A percentile compares a stretch with the other conserved stretches of the same genome.
Conservation (phyloP, 2,113 vertebrate species). For the Elephas maximus region DNA sequence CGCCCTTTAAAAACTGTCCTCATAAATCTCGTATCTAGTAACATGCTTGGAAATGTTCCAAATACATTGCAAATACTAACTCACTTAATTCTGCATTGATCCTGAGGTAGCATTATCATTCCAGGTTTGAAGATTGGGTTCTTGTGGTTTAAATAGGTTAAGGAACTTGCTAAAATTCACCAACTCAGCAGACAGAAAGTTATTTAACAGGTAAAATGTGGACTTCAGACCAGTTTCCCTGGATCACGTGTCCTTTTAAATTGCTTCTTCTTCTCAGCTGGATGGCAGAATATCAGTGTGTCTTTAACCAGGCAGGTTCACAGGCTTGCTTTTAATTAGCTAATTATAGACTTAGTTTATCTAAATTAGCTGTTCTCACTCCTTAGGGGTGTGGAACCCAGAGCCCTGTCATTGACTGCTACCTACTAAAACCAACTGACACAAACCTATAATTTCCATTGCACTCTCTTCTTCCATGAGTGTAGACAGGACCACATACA, state of each 20-base stretch:
- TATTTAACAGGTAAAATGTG: neutral
- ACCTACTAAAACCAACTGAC: neutral
- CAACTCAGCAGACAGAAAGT: neutral
- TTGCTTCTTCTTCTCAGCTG: neutral
- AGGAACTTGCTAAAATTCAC: conserved; percentile 66
- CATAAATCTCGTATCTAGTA: conserved; percentile 54
- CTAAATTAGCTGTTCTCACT: conserved; percentile 67
- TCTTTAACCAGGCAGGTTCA: conserved; percentile 72
- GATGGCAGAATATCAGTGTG: conserved; percentile 51
- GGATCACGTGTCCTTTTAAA: conserved; percentile 36
- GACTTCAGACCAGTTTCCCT: conserved; percentile 22
- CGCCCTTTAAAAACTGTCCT: neutral
- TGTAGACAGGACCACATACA: neutral
- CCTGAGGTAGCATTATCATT: conserved; percentile 38
- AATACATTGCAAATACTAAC: conserved; percentile 53
- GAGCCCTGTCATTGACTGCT: conserved; percentile 30
- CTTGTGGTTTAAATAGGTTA: conserved; percentile 63
- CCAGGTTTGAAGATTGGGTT: conserved; percentile 48
- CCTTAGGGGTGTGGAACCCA: conserved; percentile 46
- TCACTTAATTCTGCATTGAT: conserved; percentile 68
- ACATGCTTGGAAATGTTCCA: conserved; percentile 44
- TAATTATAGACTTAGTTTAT: conserved; percentile 72
- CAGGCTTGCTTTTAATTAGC: conserved; percentile 77
- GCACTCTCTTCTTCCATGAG: neutral
- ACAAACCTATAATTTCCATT: neutral